Evolutionary conservation across 2,888 invertebrate species (phyloP), one percentile per base, ranked within the genome.

Genomic region (Phania funesta): DNA sequence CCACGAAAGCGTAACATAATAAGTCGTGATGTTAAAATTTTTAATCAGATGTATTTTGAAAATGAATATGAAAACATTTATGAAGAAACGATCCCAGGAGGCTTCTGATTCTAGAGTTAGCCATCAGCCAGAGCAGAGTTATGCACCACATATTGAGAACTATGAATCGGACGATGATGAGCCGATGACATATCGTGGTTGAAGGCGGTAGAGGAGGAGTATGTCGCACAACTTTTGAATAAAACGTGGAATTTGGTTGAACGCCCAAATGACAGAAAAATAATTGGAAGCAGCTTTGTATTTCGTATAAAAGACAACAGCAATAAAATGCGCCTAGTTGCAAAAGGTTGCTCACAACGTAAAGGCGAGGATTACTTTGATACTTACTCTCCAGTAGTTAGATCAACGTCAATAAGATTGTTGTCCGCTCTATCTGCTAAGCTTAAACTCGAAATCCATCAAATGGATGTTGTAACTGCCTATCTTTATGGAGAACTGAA

Each of bases 211-310:
- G 50, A 52, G 24, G 70, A 75, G 20, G 64, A 83, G 41, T 76
- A 71, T 54, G 24, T 81, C 16, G 81, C 83, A 9, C 79, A 83
- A 29, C 24, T 80, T n/a, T 26, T 65, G 1, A 84, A 77, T 29
- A 67, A 65, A 2, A 84, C 85, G 1, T 84, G 80, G 77, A 35
- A 82, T 18, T 64, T 77, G 20, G 67, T 81, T 3, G 83, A 84
- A 46, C 56, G 52, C 0, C 84, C 81, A 22, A 13, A 20, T 0
- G 18, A 70, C 9, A 18, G 75, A 13, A 80, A 84, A 26, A 58
- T 82, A 8, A 81, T 84, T 41, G 76, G 78, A 0, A 83, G 62
- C 38, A 73, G 77, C n/a, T 70, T 79, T 22, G 77, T 80, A 9
- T 77, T 83, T 22, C 46, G 64, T 3, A 75, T 46, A 9, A 80